A percentile compares a stretch with the other conserved stretches of the same genome.
These are phyloP conservation scores for Tiphia femorata DNA, from an alignment of 2,888 invertebrate genomes.

Conservation along the genomic window DNA sequence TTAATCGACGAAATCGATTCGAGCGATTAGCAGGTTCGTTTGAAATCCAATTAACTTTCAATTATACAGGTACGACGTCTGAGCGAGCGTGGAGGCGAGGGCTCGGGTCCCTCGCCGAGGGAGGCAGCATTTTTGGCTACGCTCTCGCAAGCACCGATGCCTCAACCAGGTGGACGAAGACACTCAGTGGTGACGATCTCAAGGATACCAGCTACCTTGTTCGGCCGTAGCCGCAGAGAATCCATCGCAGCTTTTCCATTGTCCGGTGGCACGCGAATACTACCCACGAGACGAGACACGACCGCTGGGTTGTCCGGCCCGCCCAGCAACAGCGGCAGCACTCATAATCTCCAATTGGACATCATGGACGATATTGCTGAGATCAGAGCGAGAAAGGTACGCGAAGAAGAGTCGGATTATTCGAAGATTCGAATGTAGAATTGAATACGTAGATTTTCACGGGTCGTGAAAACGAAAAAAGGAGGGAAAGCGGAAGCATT, in stretches of 20 bases:
- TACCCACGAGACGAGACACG: constrained; percentile 68
- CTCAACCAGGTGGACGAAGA: constrained; percentile 82
- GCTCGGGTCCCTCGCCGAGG: constrained; percentile 80
- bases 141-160: constrained; percentile 79
- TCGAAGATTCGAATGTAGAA: too few species aligned
- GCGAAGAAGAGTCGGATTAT: too few species aligned
- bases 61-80: constrained; percentile 82
- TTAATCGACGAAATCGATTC: not conserved
- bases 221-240: constrained; percentile 84
- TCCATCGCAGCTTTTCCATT: constrained; percentile 84
- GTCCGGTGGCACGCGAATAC: constrained; percentile 70
- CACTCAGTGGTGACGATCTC: constrained; percentile 91
- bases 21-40: too few species aligned
- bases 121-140: constrained; percentile 89
- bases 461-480: too few species aligned
- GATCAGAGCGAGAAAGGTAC: constrained; percentile 75
- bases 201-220: constrained; percentile 81
- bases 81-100: constrained; percentile 84
- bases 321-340: constrained; percentile 83
- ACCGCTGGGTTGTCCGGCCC: constrained; percentile 73
- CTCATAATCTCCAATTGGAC: constrained; percentile 86
- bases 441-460: too few species aligned
- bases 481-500: too few species aligned
- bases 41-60: too few species aligned
- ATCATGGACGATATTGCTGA: constrained; percentile 90